phyloP scores from a whole-genome alignment of 2,888 invertebrate species.

The Sympetrum striolatum region DNA sequence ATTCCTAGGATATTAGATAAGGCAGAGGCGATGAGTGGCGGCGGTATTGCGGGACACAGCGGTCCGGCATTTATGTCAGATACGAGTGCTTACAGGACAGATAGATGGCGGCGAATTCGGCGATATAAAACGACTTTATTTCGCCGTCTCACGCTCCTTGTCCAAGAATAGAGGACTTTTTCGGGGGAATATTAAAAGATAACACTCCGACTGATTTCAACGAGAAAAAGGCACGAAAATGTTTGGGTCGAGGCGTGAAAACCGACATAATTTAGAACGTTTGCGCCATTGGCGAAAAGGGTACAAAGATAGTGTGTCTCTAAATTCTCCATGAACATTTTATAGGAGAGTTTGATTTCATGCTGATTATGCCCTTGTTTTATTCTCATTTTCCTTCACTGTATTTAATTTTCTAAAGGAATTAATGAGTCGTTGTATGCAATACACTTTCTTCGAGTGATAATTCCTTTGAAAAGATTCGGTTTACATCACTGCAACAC shows the following conservation, averaged over 20 bases:
- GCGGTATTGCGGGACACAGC: slow-evolving; percentile 2
- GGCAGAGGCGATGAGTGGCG: not conserved
- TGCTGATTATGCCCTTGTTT: not conserved
- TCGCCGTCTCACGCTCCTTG: not conserved
- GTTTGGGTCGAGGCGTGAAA: not conserved
- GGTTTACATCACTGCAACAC: not conserved
- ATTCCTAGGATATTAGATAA: slow-evolving; percentile 3
- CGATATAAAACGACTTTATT: slow-evolving; percentile 5
- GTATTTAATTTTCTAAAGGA: not conserved
- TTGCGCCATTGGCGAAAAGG: not conserved
- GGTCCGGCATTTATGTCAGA: not conserved
- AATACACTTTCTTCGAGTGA: not conserved
- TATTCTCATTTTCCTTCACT: not conserved
- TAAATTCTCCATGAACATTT: not conserved
- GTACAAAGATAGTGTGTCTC: not conserved
- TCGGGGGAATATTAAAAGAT: not conserved
- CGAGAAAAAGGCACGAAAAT: not conserved
- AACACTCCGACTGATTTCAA: not conserved
- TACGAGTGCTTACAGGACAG: not conserved
- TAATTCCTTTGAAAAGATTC: not conserved
- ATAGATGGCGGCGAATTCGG: slow-evolving; percentile 9
- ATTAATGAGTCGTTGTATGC: not conserved
- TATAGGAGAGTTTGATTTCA: not conserved
- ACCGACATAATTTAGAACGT: not conserved
- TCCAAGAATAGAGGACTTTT: not conserved